Evolutionary conservation across 2,888 invertebrate species (phyloP).

Genomic region (Hyalella azteca): DNA sequence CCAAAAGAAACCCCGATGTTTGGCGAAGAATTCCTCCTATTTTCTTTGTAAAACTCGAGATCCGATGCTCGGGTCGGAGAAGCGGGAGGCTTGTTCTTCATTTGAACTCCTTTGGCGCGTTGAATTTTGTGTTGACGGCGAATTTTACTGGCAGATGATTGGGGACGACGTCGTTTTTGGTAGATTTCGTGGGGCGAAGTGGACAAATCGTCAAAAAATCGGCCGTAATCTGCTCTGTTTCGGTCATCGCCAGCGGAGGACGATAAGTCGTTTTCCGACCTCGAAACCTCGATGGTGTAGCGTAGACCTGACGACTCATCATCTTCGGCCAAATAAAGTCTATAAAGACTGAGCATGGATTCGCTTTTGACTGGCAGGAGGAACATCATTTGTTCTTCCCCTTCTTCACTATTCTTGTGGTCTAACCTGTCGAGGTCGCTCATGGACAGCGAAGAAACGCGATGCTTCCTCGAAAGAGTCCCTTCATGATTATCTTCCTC

Average conservation of each 20-base stretch:
- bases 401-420: constrained; percentile 39
- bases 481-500: constrained; percentile 15
- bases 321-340: constrained; percentile 56
- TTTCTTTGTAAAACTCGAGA: not conserved
- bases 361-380: constrained; percentile 58
- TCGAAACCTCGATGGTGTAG: constrained; percentile 53
- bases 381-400: constrained; percentile 57
- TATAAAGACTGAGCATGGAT: constrained; percentile 58
- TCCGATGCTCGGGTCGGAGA: not conserved
- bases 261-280: constrained; percentile 53
- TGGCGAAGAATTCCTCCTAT: not conserved
- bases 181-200: constrained; percentile 54
- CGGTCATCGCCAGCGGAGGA: constrained; percentile 30
- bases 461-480: constrained; percentile 31
- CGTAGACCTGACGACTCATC: constrained; percentile 45
- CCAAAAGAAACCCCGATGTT: not conserved
- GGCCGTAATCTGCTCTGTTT: constrained; percentile 4
- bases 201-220: constrained; percentile 7
- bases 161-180: constrained; percentile 47
- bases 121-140: constrained; percentile 56
- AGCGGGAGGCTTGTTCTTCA: not conserved
- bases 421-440: constrained; percentile 63
- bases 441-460: constrained; percentile 61
- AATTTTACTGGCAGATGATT: constrained; percentile 44
- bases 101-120: constrained; percentile 52